Conservation (phyloP, 2,113 vertebrate genomes). For the Zosterops hypoxanthus region DNA sequence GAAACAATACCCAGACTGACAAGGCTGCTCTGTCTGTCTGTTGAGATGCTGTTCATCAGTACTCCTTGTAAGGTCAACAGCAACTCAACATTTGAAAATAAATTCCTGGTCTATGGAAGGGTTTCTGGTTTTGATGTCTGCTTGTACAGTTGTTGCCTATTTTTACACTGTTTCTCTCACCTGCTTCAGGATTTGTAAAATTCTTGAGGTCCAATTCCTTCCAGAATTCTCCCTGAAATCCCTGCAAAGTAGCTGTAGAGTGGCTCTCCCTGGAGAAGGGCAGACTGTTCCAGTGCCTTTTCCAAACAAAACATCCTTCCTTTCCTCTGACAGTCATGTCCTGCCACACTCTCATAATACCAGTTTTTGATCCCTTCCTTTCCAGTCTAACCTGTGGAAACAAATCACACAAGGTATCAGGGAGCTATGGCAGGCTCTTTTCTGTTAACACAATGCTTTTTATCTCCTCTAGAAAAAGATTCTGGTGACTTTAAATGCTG, state of each 20-base stretch:
- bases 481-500: background rate
- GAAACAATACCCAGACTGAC: fast-evolving
- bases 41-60: background rate
- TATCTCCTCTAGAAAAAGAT: background rate
- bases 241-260: background rate
- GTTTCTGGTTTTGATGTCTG: background rate
- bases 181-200: background rate
- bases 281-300: background rate
- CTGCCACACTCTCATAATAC: background rate
- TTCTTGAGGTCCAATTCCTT: background rate
- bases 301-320: background rate
- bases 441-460: background rate
- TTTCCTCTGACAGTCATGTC: background rate
- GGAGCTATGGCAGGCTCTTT: background rate
- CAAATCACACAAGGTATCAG: background rate
- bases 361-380: background rate
- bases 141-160: background rate
- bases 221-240: background rate
- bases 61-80: background rate
- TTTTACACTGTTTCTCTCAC: background rate
- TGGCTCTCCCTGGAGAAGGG: background rate
- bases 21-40: background rate
- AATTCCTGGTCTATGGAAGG: background rate
- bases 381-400: background rate
- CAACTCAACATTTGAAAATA: background rate